phyloP scores from a whole-genome alignment of 2,113 vertebrate genomes.

The Pterocles orientalis region DNA sequence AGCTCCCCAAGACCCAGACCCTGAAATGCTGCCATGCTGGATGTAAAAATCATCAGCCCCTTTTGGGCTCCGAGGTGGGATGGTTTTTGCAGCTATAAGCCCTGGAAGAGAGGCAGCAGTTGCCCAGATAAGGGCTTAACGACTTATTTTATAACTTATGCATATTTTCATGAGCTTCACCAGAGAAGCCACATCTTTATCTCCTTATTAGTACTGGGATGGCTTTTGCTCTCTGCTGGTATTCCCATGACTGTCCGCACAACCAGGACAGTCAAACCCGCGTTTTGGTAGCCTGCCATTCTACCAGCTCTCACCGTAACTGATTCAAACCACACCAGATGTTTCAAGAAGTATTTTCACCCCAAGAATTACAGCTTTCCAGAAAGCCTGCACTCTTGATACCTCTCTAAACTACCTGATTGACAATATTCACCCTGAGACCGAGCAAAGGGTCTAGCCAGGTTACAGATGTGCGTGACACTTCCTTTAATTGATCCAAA shows the following conservation, averaged over 20 bases:
- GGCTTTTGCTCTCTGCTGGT: background rate
- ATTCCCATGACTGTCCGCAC: background rate
- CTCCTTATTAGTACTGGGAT: background rate
- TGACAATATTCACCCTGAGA: background rate
- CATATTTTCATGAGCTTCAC: background rate
- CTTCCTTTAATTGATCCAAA: background rate
- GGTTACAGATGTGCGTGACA: background rate
- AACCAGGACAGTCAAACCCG: background rate
- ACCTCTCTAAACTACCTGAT: background rate
- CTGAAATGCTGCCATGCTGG: fast-evolving
- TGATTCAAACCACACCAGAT: background rate
- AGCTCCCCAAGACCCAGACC: background rate
- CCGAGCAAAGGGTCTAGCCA: background rate
- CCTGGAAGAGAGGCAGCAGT: background rate
- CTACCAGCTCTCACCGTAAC: background rate
- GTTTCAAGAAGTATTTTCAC: background rate
- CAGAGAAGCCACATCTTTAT: background rate
- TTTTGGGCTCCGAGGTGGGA: background rate
- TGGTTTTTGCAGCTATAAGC: background rate
- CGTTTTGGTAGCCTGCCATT: background rate
- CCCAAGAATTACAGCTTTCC: background rate
- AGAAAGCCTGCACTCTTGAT: background rate
- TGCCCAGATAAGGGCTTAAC: background rate
- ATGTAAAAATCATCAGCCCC: background rate
- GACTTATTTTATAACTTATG: background rate